A percentile compares a stretch with the other conserved stretches of the same genome.
These are phyloP conservation scores for Sebastes cheni DNA, from an alignment of 2,797 vertebrate genomes.

Conservation along the genomic window DNA sequence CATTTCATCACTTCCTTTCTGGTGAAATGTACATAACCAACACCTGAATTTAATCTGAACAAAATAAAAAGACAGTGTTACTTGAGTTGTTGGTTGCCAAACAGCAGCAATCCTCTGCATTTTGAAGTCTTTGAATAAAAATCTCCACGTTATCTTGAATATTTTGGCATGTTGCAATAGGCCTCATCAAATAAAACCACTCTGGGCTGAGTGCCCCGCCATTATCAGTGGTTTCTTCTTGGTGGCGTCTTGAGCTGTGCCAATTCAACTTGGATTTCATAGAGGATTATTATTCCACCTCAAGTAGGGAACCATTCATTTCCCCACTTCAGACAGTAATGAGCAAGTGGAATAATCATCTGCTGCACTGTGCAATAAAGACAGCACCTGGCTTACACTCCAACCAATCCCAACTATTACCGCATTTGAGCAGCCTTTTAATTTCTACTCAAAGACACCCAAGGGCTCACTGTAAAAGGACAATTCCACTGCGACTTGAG, in stretches of 20 bases:
- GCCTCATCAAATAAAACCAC: constrained; percentile 42
- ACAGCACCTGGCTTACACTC: constrained; percentile 54
- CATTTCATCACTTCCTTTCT: not conserved
- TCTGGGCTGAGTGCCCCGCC: constrained; percentile 27
- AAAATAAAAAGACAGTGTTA: not conserved
- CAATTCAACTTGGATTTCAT: constrained; percentile 58
- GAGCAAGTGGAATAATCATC: constrained; percentile 58
- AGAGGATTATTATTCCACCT: constrained; percentile 59
- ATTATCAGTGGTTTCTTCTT: constrained; percentile 39
- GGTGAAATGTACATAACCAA: not conserved
- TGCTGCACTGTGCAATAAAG: constrained; percentile 36
- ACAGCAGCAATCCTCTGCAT: not conserved
- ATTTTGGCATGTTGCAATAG: not conserved
- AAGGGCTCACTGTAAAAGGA: constrained; percentile 15
- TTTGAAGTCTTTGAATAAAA: not conserved
- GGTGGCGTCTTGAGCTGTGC: constrained; percentile 33
- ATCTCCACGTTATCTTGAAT: not conserved
- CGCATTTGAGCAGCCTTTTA: constrained; percentile 53
- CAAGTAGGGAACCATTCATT: constrained; percentile 57
- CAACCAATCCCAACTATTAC: constrained; percentile 46
- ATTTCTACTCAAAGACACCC: constrained; percentile 49
- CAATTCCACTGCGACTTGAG: not conserved
- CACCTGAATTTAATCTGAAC: not conserved
- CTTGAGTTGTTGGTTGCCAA: not conserved
- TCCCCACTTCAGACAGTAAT: constrained; percentile 62